These are phyloP conservation scores for Drosophila birchii DNA, from an alignment of 2,888 invertebrate genomes.

Conservation along the genomic window DNA sequence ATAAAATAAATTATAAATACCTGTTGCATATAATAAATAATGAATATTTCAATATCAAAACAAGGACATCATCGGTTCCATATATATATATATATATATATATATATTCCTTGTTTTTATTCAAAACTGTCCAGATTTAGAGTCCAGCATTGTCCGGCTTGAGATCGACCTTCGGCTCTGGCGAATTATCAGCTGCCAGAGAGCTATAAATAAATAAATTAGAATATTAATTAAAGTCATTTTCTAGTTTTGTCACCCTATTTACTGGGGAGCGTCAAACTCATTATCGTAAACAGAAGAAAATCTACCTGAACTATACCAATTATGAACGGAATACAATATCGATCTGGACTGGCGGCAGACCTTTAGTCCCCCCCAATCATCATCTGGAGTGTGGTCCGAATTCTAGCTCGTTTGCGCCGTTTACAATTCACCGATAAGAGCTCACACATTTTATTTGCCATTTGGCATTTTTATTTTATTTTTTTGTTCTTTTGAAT, in stretches of 20 bases:
- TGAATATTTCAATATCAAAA: not conserved
- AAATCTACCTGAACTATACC: not conserved
- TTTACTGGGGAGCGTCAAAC: not conserved
- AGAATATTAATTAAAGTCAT: not conserved
- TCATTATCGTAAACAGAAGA: not conserved
- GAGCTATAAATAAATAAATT: conserved; percentile 11
- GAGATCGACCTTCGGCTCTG: not conserved
- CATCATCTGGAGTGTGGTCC: conserved; percentile 13
- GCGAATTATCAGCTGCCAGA: conserved; percentile 5
- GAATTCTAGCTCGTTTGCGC: conserved; percentile 6
- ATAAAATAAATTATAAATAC: not conserved
- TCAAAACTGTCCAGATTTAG: not conserved
- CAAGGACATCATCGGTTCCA: not conserved
- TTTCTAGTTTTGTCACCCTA: not conserved
- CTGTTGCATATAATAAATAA: not conserved
- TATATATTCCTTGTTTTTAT: not conserved
- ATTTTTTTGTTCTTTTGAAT: not conserved
- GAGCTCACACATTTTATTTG: conserved; percentile 38
- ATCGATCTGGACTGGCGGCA: conserved; percentile 1
- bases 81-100: too few species aligned
- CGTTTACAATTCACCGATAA: conserved; percentile 62
- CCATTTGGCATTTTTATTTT: conserved; percentile 19
- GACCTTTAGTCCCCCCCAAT: conserved; percentile 28
- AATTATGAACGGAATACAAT: conserved; percentile 4
- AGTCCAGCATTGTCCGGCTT: not conserved